Conservation (phyloP, 1,140 invertebrate species). For the Eufriesea mexicana region DNA sequence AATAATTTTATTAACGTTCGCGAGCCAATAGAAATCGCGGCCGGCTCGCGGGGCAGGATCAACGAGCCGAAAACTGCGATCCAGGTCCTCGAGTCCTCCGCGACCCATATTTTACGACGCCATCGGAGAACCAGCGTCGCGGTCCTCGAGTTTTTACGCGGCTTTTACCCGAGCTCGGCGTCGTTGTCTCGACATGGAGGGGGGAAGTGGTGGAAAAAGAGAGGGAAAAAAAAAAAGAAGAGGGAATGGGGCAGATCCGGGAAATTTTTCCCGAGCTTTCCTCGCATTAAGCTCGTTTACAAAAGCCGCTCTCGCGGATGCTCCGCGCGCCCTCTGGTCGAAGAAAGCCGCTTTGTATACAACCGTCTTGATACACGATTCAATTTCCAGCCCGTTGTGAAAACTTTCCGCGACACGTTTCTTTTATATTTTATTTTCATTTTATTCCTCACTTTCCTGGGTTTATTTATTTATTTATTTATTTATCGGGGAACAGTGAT, state of each 20-base stretch:
- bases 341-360: not conserved
- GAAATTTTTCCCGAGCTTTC: slow-evolving; percentile 15
- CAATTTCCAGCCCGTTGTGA: not conserved
- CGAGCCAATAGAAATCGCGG: not conserved
- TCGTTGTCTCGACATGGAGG: not conserved
- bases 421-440: no score
- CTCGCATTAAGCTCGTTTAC: slow-evolving; percentile 17
- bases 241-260: no score
- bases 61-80: slow-evolving; percentile 4
- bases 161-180: slow-evolving; percentile 5
- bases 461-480: no score
- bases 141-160: not conserved
- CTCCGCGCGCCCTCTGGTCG: not conserved
- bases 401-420: not conserved
- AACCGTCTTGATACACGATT: slow-evolving; percentile 7
- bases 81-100: not conserved
- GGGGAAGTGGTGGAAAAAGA: not conserved
- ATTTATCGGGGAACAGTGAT: no score
- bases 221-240: no score
- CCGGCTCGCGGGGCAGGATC: not conserved
- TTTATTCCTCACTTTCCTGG: no score
- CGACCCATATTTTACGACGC: slow-evolving; percentile 22
- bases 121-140: not conserved
- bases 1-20: slow-evolving; percentile 9
- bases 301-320: not conserved